phyloP scores from a whole-genome alignment of 2,113 vertebrate species.

The Ranitomeya variabilis region DNA sequence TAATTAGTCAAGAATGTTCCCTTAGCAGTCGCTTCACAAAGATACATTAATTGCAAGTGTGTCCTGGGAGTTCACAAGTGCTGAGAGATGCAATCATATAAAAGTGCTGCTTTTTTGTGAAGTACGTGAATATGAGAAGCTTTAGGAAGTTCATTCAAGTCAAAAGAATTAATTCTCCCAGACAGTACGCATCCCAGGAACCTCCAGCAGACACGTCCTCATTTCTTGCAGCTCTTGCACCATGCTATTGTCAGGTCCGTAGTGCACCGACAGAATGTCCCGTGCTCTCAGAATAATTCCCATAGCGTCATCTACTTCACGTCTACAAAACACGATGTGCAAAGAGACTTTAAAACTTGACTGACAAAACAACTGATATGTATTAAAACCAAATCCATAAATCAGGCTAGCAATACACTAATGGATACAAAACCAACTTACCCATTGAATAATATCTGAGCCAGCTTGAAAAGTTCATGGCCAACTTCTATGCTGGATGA shows the following conservation, averaged over 20 bases:
- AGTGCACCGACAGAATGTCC: conserved; percentile 78
- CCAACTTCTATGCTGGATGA: conserved; percentile 85
- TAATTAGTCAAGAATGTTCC: conserved; percentile 27
- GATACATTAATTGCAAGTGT: conserved; percentile 21
- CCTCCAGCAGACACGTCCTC: conserved; percentile 78
- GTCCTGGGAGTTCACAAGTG: conserved; percentile 12
- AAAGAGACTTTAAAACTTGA: background rate
- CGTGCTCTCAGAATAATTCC: conserved; percentile 77
- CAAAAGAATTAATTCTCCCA: background rate
- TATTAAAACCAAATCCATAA: background rate
- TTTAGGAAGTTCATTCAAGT: background rate
- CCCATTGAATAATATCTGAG: conserved; percentile 93
- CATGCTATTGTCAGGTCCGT: conserved; percentile 73
- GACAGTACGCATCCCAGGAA: conserved; percentile 53
- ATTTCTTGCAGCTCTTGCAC: conserved; percentile 84
- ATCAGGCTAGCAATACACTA: background rate
- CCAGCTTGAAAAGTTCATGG: conserved; percentile 90
- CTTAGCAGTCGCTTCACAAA: conserved; percentile 28
- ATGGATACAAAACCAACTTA: conserved; percentile 62
- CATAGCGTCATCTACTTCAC: conserved; percentile 73
- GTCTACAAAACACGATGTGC: conserved; percentile 62
- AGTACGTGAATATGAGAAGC: background rate
- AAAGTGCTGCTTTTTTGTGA: background rate
- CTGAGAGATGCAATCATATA: background rate
- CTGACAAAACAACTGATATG: background rate